Base-by-base conservation (phyloP, 1,140 invertebrate genomes). In the Papilio dardanus region DNA sequence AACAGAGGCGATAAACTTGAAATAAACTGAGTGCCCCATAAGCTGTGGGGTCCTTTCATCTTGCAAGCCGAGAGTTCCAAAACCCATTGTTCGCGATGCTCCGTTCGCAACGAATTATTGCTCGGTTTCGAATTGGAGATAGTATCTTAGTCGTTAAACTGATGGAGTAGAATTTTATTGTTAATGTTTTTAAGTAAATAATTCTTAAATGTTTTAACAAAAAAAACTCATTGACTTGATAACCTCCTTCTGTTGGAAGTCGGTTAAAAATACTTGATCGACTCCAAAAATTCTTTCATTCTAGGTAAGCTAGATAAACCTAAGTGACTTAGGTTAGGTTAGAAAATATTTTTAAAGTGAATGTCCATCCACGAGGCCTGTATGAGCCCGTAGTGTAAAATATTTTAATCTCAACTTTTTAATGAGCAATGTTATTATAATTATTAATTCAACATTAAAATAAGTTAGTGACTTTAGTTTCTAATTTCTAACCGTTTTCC, bases 21-120 rank as follows among this genome's bases (percentile, higher is more conserved):
- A 81, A 81, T 83, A 79, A 83, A 83, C 80, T 79, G 75, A 67
- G 69, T 77, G 75, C 67, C 75, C 46, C 65, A 66, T 82, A 77
- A 82, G 65, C 46, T 46, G 12, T 65, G 24, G 62, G 74, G 68
- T 58, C 37, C 24, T 73, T 66, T 58, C 40, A 71, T 74, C 46
- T 76, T 40, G 30, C 33, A 62, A 74, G 50, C n/a, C 10, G 46
- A 66, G 73, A 77, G 77, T 74, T 76, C 65, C 69, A 58, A 67
- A 66, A 76, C 79, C 76, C 78, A 82, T 82, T 81, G 81, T 81
- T 78, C 76, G 79, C 77, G 76, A 40, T 35, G 19, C 67, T 71
- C 62, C 77, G 58, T 77, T 79, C 71, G 76, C 76, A 50, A 76
- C 71, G 78, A 83, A 75, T 78, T 83, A 83, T 81, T 71, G 77